Percentiles rank a stretch among this genome's conserved stretches.
These are phyloP conservation scores for Drosophila ogumai DNA, from an alignment of 1,140 invertebrate species.

Conservation along the genomic window DNA sequence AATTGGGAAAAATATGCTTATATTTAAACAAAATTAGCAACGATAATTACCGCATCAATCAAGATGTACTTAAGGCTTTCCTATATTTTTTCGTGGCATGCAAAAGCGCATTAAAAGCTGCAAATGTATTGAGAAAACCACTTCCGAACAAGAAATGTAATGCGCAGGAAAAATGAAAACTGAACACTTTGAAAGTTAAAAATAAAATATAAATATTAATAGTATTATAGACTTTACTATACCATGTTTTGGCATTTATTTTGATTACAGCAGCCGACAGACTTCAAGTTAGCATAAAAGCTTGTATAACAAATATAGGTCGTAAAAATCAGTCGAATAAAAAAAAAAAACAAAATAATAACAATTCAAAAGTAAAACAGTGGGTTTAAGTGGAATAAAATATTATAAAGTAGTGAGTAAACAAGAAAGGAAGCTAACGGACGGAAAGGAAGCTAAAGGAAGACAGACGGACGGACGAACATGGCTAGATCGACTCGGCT, in stretches of 20 bases:
- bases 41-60: constrained; percentile 24
- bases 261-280: neutral
- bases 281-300: neutral
- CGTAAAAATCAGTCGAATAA: neutral
- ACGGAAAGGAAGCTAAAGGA: too few species aligned
- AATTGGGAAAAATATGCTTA: neutral
- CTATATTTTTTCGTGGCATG: constrained; percentile 26
- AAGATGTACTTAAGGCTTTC: constrained; percentile 27
- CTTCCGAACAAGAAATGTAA: constrained; percentile 36
- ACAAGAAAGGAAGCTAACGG: too few species aligned
- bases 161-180: constrained; percentile 17
- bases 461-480: too few species aligned
- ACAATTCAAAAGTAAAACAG: neutral
- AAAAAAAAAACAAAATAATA: too few species aligned
- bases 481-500: too few species aligned
- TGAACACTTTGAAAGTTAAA: constrained; percentile 3
- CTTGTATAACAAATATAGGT: neutral
- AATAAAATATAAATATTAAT: neutral
- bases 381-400: neutral
- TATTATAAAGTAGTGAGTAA: too few species aligned
- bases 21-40: constrained; percentile 4
- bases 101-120: constrained; percentile 5
- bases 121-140: constrained; percentile 24
- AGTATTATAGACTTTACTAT: neutral
- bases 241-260: neutral